Evolutionary conservation across 30 jellyfish, hydroid and myxozoan genomes (phyloP), one percentile per base, ranked within the genome.

Genomic region (Calvadosia cruxmelitensis): DNA sequence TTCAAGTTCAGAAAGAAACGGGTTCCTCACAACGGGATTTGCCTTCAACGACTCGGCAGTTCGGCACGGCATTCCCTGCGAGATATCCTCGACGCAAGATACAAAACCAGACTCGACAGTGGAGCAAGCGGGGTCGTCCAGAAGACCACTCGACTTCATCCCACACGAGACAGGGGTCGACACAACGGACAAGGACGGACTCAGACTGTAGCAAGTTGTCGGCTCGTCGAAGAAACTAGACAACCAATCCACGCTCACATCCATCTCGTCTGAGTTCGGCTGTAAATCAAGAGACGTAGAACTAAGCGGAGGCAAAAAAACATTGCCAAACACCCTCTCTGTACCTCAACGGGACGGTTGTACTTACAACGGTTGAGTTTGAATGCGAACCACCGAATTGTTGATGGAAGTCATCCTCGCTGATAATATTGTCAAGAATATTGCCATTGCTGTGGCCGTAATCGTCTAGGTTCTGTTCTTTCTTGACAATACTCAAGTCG

Each of bases 141-240:
- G 10, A 42, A 42, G 20, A 42, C 57, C 10, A 42, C 57, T 20
- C 10, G 57, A 42, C 20, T 42, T 42, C 57, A 42, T 42, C 15
- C 15, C 57, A 42, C 20, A 5, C 57, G 20, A 10, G 20, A 10
- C 57, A 42, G 57, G 57, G 57, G 15, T 20, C 10, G 57, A 5
- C 10, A 42, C 57, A 42, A 42, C 57, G 20, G 57, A 10, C 10
- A 42, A 20, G 20, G 57, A 42, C 20, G 57, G 57, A 42, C 20
- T 42, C 10, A 42, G 57, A 20, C 57, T 42, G 57, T 42, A 42
- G 10, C 20, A 20, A 87, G 79, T 93, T 13, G 75, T 20, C 24
- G 96, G 96, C 51, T 86, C 96, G 61, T 86, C 96, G 80, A 86
- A 86, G 63, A 86, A 86, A 67, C 96, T 80, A 69, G 92, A 73